phyloP scores from a whole-genome alignment of 2,888 invertebrate genomes.

The Acanthosepion esculentum region DNA sequence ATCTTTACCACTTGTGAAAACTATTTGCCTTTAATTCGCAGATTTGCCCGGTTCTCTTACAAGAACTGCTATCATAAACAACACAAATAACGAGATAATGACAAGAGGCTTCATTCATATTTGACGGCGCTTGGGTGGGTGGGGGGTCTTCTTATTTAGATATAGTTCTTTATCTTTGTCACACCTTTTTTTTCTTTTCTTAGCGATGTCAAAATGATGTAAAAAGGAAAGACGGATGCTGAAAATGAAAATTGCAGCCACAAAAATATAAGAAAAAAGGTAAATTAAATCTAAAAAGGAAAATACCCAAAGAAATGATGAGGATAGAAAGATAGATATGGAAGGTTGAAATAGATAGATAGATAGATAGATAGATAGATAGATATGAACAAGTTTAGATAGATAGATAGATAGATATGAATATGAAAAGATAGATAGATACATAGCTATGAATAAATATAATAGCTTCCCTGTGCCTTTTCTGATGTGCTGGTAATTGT shows the following conservation, averaged over 20 bases:
- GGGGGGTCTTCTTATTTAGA: no score
- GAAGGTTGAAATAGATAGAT: no score
- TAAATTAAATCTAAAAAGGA: no score
- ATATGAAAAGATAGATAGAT: neutral
- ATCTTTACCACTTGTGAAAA: neutral
- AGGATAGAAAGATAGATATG: neutral
- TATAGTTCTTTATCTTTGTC: no score
- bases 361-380: neutral
- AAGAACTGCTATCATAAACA: neutral
- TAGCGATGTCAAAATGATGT: no score
- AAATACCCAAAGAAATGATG: no score
- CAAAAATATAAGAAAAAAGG: no score
- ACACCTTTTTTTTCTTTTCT: neutral
- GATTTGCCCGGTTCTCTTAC: neutral
- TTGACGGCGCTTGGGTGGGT: no score
- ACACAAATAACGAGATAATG: neutral
- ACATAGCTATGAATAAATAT: neutral
- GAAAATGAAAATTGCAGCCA: no score
- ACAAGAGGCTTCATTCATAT: neutral
- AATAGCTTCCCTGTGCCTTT: neutral
- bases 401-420: neutral
- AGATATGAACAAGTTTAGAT: neutral
- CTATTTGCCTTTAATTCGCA: neutral
- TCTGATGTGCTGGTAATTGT: no score
- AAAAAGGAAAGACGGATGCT: no score